Evolutionary conservation across 2,113 vertebrate species (phyloP).

Genomic region (Dunckerocampus dactyliophorus): DNA sequence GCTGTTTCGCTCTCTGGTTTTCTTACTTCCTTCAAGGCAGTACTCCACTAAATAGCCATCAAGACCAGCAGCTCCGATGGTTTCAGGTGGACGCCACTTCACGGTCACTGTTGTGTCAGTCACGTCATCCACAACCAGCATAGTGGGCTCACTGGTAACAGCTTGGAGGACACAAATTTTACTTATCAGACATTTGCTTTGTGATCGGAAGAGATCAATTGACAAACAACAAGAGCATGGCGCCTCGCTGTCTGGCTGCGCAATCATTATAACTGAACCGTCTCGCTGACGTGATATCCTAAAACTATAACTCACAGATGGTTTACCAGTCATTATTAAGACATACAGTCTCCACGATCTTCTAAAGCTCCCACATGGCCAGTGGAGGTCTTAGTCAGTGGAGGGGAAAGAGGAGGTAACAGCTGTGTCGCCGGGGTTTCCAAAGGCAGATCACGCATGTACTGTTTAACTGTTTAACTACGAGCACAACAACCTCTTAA

Average conservation of each 20-base stretch:
- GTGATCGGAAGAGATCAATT: slow-evolving; percentile 1
- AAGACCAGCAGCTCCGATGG: slow-evolving; percentile 92
- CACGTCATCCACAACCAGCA: slow-evolving; percentile 87
- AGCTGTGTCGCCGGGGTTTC: slow-evolving; percentile 53
- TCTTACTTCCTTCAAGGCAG: slow-evolving; percentile 96
- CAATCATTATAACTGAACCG: too few relatives aligned
- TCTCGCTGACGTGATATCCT: too few relatives aligned
- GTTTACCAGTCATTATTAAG: slow-evolving; percentile 70
- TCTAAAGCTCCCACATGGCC: slow-evolving; percentile 58
- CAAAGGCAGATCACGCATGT: slow-evolving; percentile 43
- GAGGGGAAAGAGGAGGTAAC: slow-evolving; percentile 47
- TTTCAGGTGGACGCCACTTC: slow-evolving; percentile 96
- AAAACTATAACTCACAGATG: too few relatives aligned
- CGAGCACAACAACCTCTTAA: not conserved
- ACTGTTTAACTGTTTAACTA: not conserved
- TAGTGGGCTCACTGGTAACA: slow-evolving; percentile 94
- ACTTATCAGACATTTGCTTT: not conserved
- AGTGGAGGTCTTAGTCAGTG: slow-evolving; percentile 57
- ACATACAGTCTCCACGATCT: slow-evolving; percentile 68
- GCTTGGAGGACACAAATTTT: slow-evolving; percentile 65
- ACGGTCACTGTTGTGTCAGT: slow-evolving; percentile 89
- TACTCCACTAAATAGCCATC: slow-evolving; percentile 95
- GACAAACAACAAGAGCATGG: slow-evolving; percentile 13
- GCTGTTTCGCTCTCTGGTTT: not conserved
- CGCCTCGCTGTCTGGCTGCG: slow-evolving; percentile 25